Conservation (phyloP, 2,888 invertebrate genomes). For the Pilophorus perplexus region DNA sequence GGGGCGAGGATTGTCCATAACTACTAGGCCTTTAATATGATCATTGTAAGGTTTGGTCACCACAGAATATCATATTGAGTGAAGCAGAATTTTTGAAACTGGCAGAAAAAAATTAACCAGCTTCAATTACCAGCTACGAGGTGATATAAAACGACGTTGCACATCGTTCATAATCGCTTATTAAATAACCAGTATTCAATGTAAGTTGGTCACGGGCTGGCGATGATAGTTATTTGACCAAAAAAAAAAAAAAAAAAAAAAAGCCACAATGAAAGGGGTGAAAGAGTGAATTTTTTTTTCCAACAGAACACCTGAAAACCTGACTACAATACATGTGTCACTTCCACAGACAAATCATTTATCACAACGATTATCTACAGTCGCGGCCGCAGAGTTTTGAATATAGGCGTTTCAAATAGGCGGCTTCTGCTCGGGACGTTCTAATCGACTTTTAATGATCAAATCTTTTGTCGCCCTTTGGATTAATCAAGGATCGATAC, state of each 20-base stretch:
- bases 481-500: constrained; percentile 31
- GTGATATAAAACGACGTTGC: too few relatives aligned
- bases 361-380: constrained; percentile 37
- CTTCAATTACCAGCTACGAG: too few relatives aligned
- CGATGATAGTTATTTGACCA: constrained; percentile 17
- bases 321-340: constrained; percentile 29
- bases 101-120: too few relatives aligned
- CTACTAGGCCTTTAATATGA: too few relatives aligned
- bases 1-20: too few relatives aligned
- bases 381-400: constrained; percentile 36
- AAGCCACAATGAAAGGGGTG: background rate
- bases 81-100: too few relatives aligned
- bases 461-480: constrained; percentile 32
- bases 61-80: too few relatives aligned
- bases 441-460: constrained; percentile 40
- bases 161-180: too few relatives aligned
- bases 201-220: constrained; percentile 29
- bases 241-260: too few relatives aligned
- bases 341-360: constrained; percentile 26
- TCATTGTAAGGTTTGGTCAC: too few relatives aligned
- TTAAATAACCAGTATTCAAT: too few relatives aligned
- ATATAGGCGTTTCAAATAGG: constrained; percentile 19
- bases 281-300: constrained; percentile 11
- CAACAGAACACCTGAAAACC: constrained; percentile 31
- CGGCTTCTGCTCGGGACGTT: constrained; percentile 27